Percentiles rank a stretch among this genome's conserved stretches.
These are phyloP conservation scores for Abscondita cerata DNA, from an alignment of 2,888 invertebrate species.

Conservation along the genomic window DNA sequence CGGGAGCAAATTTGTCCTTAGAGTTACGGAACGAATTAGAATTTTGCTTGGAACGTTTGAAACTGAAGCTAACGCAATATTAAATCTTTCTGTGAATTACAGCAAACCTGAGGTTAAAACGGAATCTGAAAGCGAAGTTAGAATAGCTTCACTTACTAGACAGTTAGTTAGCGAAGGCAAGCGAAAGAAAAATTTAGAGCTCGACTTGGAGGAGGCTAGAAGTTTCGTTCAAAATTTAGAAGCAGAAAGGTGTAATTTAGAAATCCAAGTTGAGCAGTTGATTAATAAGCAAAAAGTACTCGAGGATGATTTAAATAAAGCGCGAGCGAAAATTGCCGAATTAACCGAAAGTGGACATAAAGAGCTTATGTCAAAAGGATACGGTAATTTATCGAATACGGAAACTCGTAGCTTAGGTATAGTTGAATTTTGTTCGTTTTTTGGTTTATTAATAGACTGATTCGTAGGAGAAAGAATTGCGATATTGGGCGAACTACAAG, in stretches of 20 bases:
- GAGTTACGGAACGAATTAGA: constrained; percentile 72
- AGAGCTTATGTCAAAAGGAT: constrained; percentile 64
- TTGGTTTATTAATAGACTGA: not conserved
- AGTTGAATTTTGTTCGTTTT: not conserved
- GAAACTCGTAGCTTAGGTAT: constrained; percentile 42
- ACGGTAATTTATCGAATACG: constrained; percentile 55
- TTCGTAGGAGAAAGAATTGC: constrained; percentile 46
- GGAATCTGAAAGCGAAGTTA: constrained; percentile 33
- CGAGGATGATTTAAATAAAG: constrained; percentile 59
- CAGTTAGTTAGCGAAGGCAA: constrained; percentile 51
- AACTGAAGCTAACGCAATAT: constrained; percentile 74
- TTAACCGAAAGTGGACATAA: constrained; percentile 59
- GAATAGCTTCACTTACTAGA: constrained; percentile 46
- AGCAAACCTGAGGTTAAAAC: constrained; percentile 26
- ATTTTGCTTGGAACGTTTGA: constrained; percentile 70
- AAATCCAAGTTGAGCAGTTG: constrained; percentile 67
- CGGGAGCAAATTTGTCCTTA: constrained; percentile 60
- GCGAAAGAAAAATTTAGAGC: constrained; percentile 55
- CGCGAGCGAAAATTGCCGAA: constrained; percentile 59
- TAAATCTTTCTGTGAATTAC: constrained; percentile 62
- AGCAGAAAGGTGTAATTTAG: constrained; percentile 60
- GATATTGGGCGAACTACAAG: constrained; percentile 51
- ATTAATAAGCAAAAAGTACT: constrained; percentile 66
- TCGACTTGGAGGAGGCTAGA: constrained; percentile 67
- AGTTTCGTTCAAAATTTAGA: constrained; percentile 59